Percentiles rank a stretch among this genome's conserved stretches.
These are phyloP conservation scores for Drosophila nigricruria DNA, from an alignment of 2,888 invertebrate genomes.

Conservation along the genomic window DNA sequence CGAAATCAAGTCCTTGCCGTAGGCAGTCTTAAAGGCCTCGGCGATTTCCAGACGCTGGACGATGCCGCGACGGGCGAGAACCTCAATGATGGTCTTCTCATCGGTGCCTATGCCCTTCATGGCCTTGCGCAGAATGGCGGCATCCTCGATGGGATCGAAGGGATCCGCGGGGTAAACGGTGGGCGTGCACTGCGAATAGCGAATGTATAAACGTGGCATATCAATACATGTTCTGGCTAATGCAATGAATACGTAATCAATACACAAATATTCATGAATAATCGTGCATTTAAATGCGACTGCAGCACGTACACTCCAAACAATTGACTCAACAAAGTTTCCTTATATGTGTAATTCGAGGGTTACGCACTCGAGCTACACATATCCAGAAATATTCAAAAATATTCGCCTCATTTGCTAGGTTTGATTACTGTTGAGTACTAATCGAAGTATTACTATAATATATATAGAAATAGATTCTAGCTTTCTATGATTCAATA, in stretches of 20 bases:
- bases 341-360: not conserved
- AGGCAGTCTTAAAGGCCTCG: slow-evolving; percentile 95
- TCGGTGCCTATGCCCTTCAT: slow-evolving; percentile 98
- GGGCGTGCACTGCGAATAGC: slow-evolving; percentile 90
- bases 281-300: slow-evolving; percentile 10
- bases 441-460: not conserved
- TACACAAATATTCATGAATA: not conserved
- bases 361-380: not conserved
- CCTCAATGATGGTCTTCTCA: slow-evolving; percentile 95
- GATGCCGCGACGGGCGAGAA: slow-evolving; percentile 94
- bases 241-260: slow-evolving; percentile 32
- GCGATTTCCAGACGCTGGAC: slow-evolving; percentile 96
- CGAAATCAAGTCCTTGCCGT: slow-evolving; percentile 94
- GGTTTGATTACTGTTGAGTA: not conserved
- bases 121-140: slow-evolving; percentile 93
- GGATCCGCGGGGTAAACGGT: slow-evolving; percentile 95
- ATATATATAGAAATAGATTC: not conserved
- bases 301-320: slow-evolving; percentile 32
- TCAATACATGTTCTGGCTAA: slow-evolving; percentile 8
- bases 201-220: slow-evolving; percentile 12
- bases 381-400: not conserved
- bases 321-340: slow-evolving; percentile 33
- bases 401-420: not conserved
- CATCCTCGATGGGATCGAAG: slow-evolving; percentile 94
- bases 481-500: not conserved